A percentile compares a stretch with the other conserved stretches of the same genome.
Evolutionary conservation across 2,888 invertebrate species (phyloP).

Genomic region (Hydrotaea cyrtoneurina): DNA sequence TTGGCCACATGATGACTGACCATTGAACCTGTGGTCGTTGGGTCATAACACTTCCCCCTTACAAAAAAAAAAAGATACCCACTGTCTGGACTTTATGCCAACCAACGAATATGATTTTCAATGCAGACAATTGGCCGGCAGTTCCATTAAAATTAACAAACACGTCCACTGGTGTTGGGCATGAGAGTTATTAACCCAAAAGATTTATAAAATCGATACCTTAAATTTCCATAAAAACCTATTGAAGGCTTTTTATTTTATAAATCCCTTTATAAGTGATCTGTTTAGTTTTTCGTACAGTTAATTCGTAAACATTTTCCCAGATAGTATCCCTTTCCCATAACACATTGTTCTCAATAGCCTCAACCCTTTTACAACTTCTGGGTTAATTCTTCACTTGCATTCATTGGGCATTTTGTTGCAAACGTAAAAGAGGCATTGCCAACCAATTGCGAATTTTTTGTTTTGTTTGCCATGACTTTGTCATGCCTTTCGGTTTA

Average conservation of each 20-base stretch:
- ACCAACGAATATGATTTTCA: conserved; percentile 6
- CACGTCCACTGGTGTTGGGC: conserved; percentile 20
- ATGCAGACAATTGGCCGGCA: not conserved
- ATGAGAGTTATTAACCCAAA: not conserved
- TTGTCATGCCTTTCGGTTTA: conserved; percentile 52
- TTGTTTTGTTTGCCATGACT: conserved; percentile 31
- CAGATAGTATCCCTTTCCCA: not conserved
- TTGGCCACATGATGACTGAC: conserved; percentile 38
- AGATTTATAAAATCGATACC: conserved; percentile 52
- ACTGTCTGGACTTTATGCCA: conserved; percentile 1
- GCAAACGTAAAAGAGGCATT: conserved; percentile 20
- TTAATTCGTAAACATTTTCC: not conserved
- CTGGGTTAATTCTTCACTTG: conserved; percentile 49
- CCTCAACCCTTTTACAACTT: not conserved
- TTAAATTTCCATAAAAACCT: conserved; percentile 48
- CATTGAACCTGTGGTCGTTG: conserved; percentile 31
- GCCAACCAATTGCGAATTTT: conserved; percentile 27
- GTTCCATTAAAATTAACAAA: conserved; percentile 19
- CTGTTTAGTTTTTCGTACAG: not conserved
- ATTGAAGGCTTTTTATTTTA: not conserved
- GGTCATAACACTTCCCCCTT: not conserved
- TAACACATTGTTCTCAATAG: not conserved
- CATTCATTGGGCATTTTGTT: conserved; percentile 66
- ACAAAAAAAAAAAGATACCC: not conserved
- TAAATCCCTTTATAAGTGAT: not conserved